A percentile compares a stretch with the other conserved stretches of the same genome.
Evolutionary conservation across 2,797 vertebrate species (phyloP).

Genomic region (Xenopus petersii): DNA sequence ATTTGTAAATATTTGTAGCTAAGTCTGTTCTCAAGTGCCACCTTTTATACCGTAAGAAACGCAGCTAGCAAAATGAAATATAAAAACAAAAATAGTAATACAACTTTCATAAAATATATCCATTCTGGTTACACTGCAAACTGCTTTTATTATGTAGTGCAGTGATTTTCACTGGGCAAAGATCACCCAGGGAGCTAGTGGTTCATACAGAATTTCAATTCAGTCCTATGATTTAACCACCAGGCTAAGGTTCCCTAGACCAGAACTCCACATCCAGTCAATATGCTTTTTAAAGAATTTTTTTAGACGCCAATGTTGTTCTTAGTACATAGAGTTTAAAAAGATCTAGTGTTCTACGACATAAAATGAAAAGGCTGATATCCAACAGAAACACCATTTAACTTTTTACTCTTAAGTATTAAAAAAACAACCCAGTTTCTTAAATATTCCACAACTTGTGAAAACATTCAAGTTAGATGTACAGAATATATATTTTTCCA

Average conservation of each 20-base stretch:
- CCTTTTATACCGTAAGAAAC: too few relatives aligned
- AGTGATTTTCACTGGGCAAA: conserved; percentile 7
- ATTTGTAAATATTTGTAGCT: too few relatives aligned
- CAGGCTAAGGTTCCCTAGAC: conserved; percentile 22
- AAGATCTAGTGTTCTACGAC: conserved; percentile 38
- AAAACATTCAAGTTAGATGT: conserved; percentile 30
- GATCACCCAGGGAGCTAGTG: conserved; percentile 22
- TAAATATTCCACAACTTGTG: conserved; percentile 24
- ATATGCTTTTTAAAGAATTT: conserved; percentile 28
- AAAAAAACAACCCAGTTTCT: conserved; percentile 33
- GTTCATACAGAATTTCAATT: conserved; percentile 28
- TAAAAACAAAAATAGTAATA: background rate
- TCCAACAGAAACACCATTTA: conserved; percentile 41
- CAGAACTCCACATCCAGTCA: conserved; percentile 23
- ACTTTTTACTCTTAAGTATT: conserved; percentile 32
- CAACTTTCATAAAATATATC: background rate
- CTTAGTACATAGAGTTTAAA: conserved; percentile 28
- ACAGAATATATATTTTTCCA: conserved; percentile 33
- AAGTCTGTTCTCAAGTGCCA: too few relatives aligned
- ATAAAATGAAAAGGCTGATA: conserved; percentile 39
- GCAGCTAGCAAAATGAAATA: background rate
- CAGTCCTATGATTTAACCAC: conserved; percentile 27
- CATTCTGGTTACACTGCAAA: background rate
- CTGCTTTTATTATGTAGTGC: background rate
- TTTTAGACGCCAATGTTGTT: conserved; percentile 36